A percentile compares a stretch with the other conserved stretches of the same genome.
phyloP scores from a whole-genome alignment of 2,113 vertebrate genomes.

The Nesoenas mayeri region DNA sequence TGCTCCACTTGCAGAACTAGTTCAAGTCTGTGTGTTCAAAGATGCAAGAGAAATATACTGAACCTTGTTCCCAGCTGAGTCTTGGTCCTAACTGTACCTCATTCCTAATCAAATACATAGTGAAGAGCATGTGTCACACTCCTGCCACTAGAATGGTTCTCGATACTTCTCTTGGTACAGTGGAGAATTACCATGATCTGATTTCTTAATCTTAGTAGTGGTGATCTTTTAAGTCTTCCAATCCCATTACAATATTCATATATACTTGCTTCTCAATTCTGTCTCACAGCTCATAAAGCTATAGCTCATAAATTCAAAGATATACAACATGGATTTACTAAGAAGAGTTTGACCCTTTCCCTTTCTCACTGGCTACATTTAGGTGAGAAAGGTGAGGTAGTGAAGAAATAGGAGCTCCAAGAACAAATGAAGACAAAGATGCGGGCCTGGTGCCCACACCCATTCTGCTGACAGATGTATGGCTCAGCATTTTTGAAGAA shows the following conservation, averaged over 20 bases:
- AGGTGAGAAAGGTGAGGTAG: background rate
- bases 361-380: background rate
- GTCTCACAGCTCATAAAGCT: background rate
- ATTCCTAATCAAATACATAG: background rate
- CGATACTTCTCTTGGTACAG: background rate
- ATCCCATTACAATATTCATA: background rate
- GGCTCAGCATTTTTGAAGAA: background rate
- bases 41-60: background rate
- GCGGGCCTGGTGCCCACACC: background rate
- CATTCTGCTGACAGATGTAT: background rate
- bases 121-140: background rate
- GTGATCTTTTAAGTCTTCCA: background rate
- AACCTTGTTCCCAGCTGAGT: background rate
- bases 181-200: background rate
- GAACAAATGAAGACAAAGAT: background rate
- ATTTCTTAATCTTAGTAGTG: background rate
- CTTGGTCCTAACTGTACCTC: background rate
- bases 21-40: background rate
- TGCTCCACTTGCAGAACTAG: background rate
- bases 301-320: background rate
- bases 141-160: background rate
- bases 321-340: background rate
- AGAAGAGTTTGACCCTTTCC: background rate
- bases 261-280: background rate
- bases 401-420: background rate